Conservation (phyloP, 2,113 vertebrate species). For the Catagonus wagneri region DNA sequence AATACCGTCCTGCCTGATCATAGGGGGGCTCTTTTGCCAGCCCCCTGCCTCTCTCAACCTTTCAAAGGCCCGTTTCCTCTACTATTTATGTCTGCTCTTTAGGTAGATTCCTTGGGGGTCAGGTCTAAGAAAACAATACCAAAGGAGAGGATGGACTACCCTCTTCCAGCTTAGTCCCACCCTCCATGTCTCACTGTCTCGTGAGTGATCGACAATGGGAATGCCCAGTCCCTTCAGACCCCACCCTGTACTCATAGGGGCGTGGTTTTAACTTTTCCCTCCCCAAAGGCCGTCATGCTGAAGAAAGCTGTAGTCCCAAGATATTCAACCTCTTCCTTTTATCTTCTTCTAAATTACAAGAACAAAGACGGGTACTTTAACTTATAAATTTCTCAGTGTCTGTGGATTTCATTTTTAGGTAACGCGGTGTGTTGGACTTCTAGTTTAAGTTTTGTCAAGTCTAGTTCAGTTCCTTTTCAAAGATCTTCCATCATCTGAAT, state of each 20-base stretch:
- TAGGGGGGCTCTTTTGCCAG: background rate
- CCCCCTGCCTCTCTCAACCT: background rate
- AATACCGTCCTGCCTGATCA: background rate
- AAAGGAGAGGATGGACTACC: background rate
- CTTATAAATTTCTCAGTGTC: background rate
- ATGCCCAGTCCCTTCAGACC: background rate
- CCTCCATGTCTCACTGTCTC: background rate
- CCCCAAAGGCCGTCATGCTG: background rate
- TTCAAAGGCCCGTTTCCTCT: background rate
- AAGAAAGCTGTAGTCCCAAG: background rate
- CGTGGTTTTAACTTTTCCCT: background rate
- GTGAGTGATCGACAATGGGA: background rate
- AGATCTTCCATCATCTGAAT: background rate
- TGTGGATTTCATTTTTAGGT: slow-evolving; percentile 7
- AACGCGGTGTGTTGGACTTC: background rate
- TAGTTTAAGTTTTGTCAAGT: background rate
- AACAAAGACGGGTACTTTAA: background rate
- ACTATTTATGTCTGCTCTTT: too few relatives aligned
- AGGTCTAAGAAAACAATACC: background rate
- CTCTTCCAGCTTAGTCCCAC: background rate
- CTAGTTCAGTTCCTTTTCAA: background rate
- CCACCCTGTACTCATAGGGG: background rate
- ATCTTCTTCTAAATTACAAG: background rate
- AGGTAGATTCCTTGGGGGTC: background rate
- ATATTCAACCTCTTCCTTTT: background rate